phyloP scores from a whole-genome alignment of 2,113 vertebrate genomes.

The Clupea harengus region DNA sequence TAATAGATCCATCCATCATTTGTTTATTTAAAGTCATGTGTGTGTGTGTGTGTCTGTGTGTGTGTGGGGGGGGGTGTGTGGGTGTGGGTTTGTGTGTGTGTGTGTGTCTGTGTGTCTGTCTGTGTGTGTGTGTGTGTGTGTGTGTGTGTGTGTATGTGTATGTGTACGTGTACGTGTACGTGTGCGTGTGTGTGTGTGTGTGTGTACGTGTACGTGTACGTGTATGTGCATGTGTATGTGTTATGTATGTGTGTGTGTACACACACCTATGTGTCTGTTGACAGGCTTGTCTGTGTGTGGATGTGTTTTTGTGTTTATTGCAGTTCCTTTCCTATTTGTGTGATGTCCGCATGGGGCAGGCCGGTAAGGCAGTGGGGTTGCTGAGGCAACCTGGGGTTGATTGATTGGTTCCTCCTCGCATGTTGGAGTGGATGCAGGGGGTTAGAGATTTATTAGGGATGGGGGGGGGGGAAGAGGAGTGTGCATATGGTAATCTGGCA shows the following conservation, averaged over 20 bases:
- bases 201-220: background rate
- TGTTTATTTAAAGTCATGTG: background rate
- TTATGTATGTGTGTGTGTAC: background rate
- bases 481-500: slow-evolving; percentile 78
- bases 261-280: background rate
- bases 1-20: background rate
- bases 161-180: background rate
- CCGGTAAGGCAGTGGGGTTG: background rate
- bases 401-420: slow-evolving; percentile 62
- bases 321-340: background rate
- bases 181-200: background rate
- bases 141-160: background rate
- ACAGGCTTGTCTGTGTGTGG: background rate
- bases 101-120: background rate
- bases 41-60: background rate
- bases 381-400: slow-evolving; percentile 46
- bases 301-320: background rate
- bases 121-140: background rate
- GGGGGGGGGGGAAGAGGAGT: slow-evolving; percentile 75
- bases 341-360: background rate
- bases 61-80: background rate
- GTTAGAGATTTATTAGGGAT: slow-evolving; percentile 68
- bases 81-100: background rate
- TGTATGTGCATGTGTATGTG: background rate
- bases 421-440: slow-evolving; percentile 49